Evolutionary conservation across 2,888 invertebrate genomes (phyloP), one percentile per base, ranked within the genome.

Genomic region (Dicroscelio sp.): DNA sequence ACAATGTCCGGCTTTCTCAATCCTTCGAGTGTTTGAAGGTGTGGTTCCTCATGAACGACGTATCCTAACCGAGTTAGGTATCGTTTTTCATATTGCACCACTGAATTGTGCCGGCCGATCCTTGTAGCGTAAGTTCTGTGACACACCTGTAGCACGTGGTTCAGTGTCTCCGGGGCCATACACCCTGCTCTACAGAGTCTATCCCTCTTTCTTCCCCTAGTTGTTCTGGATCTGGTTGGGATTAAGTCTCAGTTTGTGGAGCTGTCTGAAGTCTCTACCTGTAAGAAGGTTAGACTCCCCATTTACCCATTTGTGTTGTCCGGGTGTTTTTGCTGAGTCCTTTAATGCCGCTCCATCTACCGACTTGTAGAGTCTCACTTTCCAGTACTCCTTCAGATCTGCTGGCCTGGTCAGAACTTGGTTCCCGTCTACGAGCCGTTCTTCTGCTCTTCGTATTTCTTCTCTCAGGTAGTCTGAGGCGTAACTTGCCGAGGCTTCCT

Each of bases 1-100:
- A 96, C 92, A 17, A 95, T 92, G 73, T 96, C 96, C 0, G 96
- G 96, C 88, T 96, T 96, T 0, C 95, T 83, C 0, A 93, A 86
- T 0, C 95, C 96, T 1, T 63, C 60, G 0, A 88, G 30, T 0
- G 96, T 95, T n/a, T 2, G 69, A 14, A 96, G 38, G 0, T 60
- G 67, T 0, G 58, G 78, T 30, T 88, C 88, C 2, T 27, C 20
- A 4, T 25, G 0, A 2, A 84, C 84, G 0, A 10, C 1, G 25
- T 75, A 38, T 1, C 76, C 78, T 0, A 8, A n/a, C 5, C 52
- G 20, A 80, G 88, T 0, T 5, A 73, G 60, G 10, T 23, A 4
- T 2, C 25, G 1, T 1, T 17, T 30, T 1, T 25, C 5, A 17
- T 38, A 76, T 23, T 75, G 6, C 1, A 65, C 95, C 95, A 96